Conservation (phyloP, 2,888 invertebrate genomes). For the Stenotaenia linearis region DNA sequence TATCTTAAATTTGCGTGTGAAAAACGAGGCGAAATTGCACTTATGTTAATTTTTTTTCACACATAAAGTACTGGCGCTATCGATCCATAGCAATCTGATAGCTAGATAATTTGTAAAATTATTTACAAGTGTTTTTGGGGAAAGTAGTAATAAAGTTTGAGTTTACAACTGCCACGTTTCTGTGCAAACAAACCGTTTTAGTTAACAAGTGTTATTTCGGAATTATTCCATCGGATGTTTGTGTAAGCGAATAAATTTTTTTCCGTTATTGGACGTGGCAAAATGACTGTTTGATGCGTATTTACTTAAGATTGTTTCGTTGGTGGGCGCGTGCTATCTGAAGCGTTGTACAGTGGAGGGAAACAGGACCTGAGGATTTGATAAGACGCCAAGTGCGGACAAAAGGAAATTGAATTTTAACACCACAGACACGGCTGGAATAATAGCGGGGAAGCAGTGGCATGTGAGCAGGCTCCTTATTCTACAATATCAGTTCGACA, state of each 20-base stretch:
- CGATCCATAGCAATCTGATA: no score
- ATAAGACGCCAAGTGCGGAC: slow-evolving; percentile 34
- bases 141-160: not conserved
- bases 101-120: not conserved
- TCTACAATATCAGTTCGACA: slow-evolving; percentile 30
- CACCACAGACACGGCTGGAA: slow-evolving; percentile 33
- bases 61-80: no score
- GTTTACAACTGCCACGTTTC: not conserved
- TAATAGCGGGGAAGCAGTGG: slow-evolving; percentile 30
- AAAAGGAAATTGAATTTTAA: slow-evolving; percentile 35
- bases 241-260: not conserved
- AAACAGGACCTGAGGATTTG: slow-evolving; percentile 33
- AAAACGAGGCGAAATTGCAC: no score
- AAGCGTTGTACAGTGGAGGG: slow-evolving; percentile 21
- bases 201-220: not conserved
- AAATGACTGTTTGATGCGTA: not conserved
- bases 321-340: slow-evolving; percentile 26
- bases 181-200: not conserved
- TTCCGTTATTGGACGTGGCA: not conserved
- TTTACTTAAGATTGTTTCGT: slow-evolving; percentile 7
- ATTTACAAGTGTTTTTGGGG: not conserved
- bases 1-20: no score
- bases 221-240: not conserved
- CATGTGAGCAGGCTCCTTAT: slow-evolving; percentile 21
- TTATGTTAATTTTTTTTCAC: no score